Conservation (phyloP, 2,113 vertebrate species). For the Pelvicachromis taeniatus region DNA sequence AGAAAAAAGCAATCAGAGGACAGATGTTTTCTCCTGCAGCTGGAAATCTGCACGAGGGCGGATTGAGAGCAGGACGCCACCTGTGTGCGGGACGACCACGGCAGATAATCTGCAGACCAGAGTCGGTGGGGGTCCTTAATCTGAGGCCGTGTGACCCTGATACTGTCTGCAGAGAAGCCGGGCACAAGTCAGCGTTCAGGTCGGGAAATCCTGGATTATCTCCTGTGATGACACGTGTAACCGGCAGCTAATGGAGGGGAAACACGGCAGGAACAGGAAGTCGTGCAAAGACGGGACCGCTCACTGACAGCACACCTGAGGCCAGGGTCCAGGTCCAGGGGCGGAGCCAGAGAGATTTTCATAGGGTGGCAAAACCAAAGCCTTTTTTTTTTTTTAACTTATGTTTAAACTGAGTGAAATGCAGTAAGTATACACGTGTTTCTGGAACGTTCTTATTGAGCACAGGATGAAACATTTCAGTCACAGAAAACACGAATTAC, state of each 20-base stretch:
- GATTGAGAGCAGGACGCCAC: conserved; percentile 62
- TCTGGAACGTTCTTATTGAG: no score
- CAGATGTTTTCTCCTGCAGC: conserved; percentile 65
- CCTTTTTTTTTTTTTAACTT: no score
- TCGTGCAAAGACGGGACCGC: not conserved
- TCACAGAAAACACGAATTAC: no score
- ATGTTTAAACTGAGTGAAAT: no score
- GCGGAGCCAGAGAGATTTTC: no score
- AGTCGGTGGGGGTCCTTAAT: conserved; percentile 6
- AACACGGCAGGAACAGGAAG: not conserved
- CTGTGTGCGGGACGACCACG: conserved; percentile 6
- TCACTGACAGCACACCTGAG: not conserved
- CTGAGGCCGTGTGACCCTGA: not conserved
- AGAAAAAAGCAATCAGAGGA: conserved; percentile 63
- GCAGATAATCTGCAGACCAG: conserved; percentile 13
- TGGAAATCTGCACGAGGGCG: conserved; percentile 36
- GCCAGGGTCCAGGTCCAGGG: not conserved
- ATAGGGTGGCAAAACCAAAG: no score
- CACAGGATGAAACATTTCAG: no score
- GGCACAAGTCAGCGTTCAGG: not conserved
- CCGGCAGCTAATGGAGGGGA: not conserved
- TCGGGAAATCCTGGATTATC: not conserved
- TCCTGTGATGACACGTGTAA: not conserved
- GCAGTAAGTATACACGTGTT: no score
- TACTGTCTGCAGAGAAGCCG: not conserved